Conservation (phyloP, 2,113 vertebrate genomes). For the Ceyx melanurus region DNA sequence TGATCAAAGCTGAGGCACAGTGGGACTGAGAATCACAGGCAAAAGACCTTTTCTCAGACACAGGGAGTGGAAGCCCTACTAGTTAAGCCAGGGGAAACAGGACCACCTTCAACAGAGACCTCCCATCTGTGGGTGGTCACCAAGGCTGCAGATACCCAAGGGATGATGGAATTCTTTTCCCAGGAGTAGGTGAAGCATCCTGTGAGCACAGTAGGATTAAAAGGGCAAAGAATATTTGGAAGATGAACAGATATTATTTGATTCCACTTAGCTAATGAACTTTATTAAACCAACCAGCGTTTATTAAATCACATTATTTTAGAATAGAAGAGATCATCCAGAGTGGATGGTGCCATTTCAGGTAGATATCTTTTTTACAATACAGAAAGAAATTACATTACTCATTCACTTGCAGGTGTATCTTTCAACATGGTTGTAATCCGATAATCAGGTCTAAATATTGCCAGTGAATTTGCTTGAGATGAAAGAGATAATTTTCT, state of each 20-base stretch:
- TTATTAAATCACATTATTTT: background rate
- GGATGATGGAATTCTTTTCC: background rate
- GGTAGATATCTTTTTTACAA: background rate
- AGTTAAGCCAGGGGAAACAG: background rate
- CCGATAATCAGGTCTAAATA: constrained; percentile 21
- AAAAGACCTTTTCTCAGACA: constrained; percentile 11
- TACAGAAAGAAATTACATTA: background rate
- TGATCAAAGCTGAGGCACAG: background rate
- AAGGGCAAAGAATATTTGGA: background rate
- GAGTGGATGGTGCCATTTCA: background rate
- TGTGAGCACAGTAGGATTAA: background rate
- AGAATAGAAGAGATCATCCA: background rate
- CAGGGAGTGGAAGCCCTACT: background rate
- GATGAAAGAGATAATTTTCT: constrained; percentile 45
- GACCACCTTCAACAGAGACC: background rate
- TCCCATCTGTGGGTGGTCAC: background rate
- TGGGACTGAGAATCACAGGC: background rate
- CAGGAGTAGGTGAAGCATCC: background rate
- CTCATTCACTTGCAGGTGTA: background rate
- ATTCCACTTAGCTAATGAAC: background rate
- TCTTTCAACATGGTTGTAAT: constrained; percentile 27
- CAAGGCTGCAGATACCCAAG: background rate
- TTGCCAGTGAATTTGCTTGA: constrained; percentile 19
- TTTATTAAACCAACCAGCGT: background rate
- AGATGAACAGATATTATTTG: background rate